Base-by-base conservation (phyloP, 2,797 vertebrate genomes). In the Oceanodroma leucorhoa region DNA sequence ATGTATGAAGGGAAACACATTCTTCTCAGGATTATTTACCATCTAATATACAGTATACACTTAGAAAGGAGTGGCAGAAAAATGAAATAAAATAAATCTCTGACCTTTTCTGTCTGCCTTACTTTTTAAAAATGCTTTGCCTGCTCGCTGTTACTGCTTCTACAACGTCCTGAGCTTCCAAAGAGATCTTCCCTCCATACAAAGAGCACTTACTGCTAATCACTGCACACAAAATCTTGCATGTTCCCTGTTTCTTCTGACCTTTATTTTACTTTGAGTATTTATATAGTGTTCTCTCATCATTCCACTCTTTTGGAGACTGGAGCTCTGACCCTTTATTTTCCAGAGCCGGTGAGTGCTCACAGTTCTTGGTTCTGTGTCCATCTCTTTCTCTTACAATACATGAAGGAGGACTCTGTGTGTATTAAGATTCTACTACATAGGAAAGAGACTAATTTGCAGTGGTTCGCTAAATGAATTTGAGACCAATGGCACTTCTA, bases 371-470 rank as follows among this genome's bases (percentile, higher is more conserved):
- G 26, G 8, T 6, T 73, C 64, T 69, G 34, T 23, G 21, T 50
- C 22, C 36, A 12, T 79, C 6, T 11, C 43, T 58, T 40, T 62
- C 26, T 55, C 50, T 60, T 76, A 14, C 1, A 45, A 40, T 15
- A 60, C 15, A 11, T 6, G 12, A 29, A 71, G 23, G 6, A 19
- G 32, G 26, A 41, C 7, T 41, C 34, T 50, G 34, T 21, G 34
- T 14, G 0, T 29, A 7, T 12, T 36, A 9, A 13, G n/a, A 22
- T 73, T 38, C 27, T 3, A 8, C 15, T 26, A 3, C 1, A 1
- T 9, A 41, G 67, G 45, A 75, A 23, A 48, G 29, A 55, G 34
- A 12, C 26, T 27, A 16, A 62, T 41, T 40, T 53, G 14, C 61
- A 58, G 43, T n/a, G 38, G 26, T 66, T 85, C 20, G 6, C 15